These are phyloP conservation scores for Trachops cirrhosus DNA, from an alignment of 2,797 vertebrate species.

Conservation along the genomic window DNA sequence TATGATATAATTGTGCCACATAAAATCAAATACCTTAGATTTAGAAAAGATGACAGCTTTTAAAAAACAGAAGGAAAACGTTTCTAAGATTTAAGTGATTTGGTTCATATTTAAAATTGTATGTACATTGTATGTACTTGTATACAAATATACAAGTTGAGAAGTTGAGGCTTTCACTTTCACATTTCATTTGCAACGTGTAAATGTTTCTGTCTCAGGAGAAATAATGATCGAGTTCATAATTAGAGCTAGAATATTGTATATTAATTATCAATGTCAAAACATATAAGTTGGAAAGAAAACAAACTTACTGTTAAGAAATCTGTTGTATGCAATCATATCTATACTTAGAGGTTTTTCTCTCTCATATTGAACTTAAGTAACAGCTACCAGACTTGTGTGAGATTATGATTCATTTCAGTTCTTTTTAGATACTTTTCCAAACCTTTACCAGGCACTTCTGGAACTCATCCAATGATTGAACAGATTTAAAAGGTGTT, in stretches of 20 bases:
- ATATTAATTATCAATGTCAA: neutral
- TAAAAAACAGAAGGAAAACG: neutral
- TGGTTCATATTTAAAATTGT: neutral
- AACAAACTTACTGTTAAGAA: neutral
- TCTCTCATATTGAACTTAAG: neutral
- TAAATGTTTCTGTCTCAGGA: neutral
- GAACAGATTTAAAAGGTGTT: neutral
- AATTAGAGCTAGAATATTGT: neutral
- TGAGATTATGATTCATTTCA: neutral
- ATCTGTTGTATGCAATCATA: neutral
- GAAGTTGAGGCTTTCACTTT: constrained; percentile 14
- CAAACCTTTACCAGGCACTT: neutral
- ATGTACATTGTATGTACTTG: neutral
- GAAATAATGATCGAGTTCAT: neutral
- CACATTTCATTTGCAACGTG: neutral
- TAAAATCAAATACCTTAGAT: neutral
- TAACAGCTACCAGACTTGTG: neutral
- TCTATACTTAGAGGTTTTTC: neutral
- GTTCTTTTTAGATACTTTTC: neutral
- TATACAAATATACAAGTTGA: neutral
- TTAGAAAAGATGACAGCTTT: neutral
- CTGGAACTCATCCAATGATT: neutral
- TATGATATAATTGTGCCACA: neutral
- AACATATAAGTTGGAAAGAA: neutral
- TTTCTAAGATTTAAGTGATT: constrained; percentile 9